Percentiles rank a stretch among this genome's conserved stretches.
phyloP scores from a whole-genome alignment of 2,888 invertebrate species.

The Girardia tigrina region DNA sequence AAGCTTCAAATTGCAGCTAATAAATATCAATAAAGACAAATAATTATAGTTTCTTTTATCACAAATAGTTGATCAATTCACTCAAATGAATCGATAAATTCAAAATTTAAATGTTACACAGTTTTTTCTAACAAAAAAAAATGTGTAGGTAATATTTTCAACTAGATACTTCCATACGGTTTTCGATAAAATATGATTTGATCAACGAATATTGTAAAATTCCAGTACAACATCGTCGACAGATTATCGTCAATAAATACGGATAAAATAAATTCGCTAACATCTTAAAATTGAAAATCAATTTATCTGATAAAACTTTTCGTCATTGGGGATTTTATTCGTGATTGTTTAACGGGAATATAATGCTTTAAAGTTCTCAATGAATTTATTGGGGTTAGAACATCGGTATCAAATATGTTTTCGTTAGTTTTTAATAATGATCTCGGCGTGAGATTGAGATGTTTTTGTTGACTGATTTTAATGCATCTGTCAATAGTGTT shows the following conservation, averaged over 20 bases:
- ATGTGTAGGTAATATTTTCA: too few relatives aligned
- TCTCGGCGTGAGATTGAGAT: neutral
- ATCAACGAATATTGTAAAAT: neutral
- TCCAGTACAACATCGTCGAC: neutral
- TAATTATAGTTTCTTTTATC: neutral
- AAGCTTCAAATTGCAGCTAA: conserved; percentile 4
- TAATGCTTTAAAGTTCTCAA: neutral
- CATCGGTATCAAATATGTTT: neutral
- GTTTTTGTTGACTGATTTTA: conserved; percentile 10
- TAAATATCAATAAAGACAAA: neutral
- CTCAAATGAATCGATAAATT: too few relatives aligned
- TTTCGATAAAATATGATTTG: neutral
- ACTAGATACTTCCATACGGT: neutral
- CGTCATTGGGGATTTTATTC: too few relatives aligned
- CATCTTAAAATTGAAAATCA: too few relatives aligned
- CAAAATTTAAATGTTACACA: too few relatives aligned
- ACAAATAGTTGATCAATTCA: too few relatives aligned
- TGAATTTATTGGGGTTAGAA: neutral
- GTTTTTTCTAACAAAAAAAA: too few relatives aligned
- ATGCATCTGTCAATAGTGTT: conserved; percentile 4
- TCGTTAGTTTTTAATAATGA: neutral
- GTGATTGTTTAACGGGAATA: neutral
- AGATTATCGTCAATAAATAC: too few relatives aligned
- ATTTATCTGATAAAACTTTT: too few relatives aligned
- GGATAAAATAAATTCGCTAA: too few relatives aligned